A percentile compares a stretch with the other conserved stretches of the same genome.
phyloP scores from a whole-genome alignment of 2,113 vertebrate genomes.

The Fregetta grallaria region DNA sequence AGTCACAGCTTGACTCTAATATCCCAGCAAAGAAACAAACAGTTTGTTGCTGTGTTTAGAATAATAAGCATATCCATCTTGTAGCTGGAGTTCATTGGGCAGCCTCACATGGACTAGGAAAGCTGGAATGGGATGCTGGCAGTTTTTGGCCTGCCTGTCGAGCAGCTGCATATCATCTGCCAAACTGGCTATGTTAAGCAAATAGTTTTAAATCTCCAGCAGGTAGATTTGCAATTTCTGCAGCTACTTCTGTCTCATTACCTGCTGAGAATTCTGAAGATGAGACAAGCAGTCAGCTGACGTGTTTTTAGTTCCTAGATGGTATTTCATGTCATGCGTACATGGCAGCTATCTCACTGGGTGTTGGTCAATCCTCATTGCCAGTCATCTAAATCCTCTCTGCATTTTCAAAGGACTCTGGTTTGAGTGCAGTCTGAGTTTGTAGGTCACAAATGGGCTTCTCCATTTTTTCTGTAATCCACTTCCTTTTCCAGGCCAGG shows the following conservation, averaged over 20 bases:
- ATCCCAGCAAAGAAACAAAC: neutral
- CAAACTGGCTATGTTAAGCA: neutral
- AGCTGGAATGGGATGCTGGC: neutral
- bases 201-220: neutral
- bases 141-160: neutral
- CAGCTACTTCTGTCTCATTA: neutral
- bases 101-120: neutral
- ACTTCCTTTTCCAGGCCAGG: neutral
- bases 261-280: neutral
- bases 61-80: neutral
- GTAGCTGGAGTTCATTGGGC: neutral
- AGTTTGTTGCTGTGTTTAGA: neutral
- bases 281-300: neutral
- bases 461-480: neutral
- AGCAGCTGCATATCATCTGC: neutral
- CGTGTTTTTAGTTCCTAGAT: neutral
- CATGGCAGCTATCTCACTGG: neutral
- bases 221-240: neutral
- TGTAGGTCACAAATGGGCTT: neutral
- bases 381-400: neutral
- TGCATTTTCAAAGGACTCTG: neutral
- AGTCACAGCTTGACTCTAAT: neutral
- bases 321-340: neutral
- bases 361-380: neutral
- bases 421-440: neutral